Conservation (phyloP, 2,113 vertebrate genomes). For the Mola mola region DNA sequence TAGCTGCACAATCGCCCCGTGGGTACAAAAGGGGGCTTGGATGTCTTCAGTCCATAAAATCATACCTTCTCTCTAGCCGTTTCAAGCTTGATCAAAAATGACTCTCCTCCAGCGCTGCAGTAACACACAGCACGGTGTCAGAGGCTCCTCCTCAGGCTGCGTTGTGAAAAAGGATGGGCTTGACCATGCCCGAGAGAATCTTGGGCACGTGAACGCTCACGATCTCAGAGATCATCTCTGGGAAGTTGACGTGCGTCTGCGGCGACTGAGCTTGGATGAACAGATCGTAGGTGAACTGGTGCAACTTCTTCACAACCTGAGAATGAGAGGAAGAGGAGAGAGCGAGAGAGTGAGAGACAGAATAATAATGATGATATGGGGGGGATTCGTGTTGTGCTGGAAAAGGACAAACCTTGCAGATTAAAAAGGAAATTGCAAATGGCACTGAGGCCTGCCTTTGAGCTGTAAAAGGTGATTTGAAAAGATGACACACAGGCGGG, state of each 20-base stretch:
- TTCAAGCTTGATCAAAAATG: slow-evolving; percentile 7
- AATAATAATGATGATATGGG: not conserved
- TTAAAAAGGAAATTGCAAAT: slow-evolving; percentile 12
- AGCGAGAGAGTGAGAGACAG: slow-evolving; percentile 2
- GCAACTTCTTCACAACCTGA: slow-evolving; percentile 93
- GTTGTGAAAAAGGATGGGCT: slow-evolving; percentile 93
- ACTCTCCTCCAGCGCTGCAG: not conserved
- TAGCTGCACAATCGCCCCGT: slow-evolving; percentile 6
- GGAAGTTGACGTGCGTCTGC: slow-evolving; percentile 89
- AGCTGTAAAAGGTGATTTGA: slow-evolving; percentile 34
- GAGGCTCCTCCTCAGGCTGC: slow-evolving; percentile 60
- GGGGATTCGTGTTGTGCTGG: not conserved
- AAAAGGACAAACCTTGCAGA: slow-evolving; percentile 21
- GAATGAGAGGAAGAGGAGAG: not conserved
- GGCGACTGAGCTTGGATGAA: slow-evolving; percentile 90
- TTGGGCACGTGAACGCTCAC: slow-evolving; percentile 97
- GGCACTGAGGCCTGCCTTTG: slow-evolving; percentile 7
- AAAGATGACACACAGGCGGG: slow-evolving; percentile 31
- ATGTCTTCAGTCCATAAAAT: slow-evolving; percentile 22
- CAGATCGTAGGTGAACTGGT: slow-evolving; percentile 96
- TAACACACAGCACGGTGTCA: not conserved
- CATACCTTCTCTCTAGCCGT: not conserved
- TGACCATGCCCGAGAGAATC: slow-evolving; percentile 95
- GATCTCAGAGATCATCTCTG: slow-evolving; percentile 98
- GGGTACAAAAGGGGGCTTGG: not conserved